Conservation (phyloP, 37 sponge, comb jelly and placozoan species). For the Ianthella basta region DNA sequence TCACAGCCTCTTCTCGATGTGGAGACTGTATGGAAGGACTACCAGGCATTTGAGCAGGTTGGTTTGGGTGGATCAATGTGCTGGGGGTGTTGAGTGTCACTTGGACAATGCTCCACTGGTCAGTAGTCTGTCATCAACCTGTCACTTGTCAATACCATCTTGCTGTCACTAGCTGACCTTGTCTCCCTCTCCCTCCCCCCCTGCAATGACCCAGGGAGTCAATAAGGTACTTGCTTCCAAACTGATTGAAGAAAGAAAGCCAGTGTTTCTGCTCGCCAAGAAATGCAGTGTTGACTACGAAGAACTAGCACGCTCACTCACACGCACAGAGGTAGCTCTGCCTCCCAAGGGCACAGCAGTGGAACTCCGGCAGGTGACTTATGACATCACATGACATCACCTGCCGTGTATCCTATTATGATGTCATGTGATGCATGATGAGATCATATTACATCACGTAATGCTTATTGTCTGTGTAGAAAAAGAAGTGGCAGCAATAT, state of each 20-base stretch:
- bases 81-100: neutral
- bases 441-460: no score
- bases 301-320: conserved; percentile 62
- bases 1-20: conserved; percentile 66
- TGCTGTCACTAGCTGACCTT: no score
- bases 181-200: no score
- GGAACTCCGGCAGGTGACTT: conserved; percentile 83
- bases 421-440: neutral
- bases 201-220: conserved; percentile 44
- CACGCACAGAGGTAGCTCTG: conserved; percentile 65
- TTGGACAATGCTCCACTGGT: neutral
- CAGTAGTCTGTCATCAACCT: no score
- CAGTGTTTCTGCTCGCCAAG: conserved; percentile 71
- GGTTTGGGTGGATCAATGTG: neutral
- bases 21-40: conserved; percentile 92
- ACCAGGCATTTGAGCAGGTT: conserved; percentile 90
- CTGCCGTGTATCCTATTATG: neutral
- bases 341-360: conserved; percentile 80
- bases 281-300: conserved; percentile 82
- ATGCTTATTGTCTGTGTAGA: neutral
- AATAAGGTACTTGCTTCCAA: conserved; percentile 77
- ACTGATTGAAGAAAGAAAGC: conserved; percentile 68
- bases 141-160: no score
- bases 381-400: neutral
- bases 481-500: conserved; percentile 85